These are phyloP conservation scores for Drosophila arizonae DNA, from an alignment of 1,140 invertebrate genomes.

Conservation along the genomic window DNA sequence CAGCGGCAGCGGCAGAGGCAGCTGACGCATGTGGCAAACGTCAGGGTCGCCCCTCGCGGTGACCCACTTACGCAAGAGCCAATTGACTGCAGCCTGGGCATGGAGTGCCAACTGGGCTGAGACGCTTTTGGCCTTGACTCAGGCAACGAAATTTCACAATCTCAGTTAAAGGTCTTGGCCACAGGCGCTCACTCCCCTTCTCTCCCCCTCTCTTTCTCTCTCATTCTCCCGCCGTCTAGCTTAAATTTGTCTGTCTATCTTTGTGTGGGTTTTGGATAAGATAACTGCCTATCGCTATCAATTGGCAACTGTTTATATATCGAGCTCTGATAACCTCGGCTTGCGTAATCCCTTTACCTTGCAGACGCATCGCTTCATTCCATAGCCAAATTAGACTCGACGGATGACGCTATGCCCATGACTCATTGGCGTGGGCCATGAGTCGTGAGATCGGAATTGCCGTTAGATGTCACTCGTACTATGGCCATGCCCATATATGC, in stretches of 20 bases:
- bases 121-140: constrained; percentile 40
- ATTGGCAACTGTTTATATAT: constrained; percentile 45
- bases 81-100: constrained; percentile 5
- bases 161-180: constrained; percentile 5
- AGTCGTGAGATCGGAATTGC: constrained; percentile 35
- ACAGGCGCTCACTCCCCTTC: neutral
- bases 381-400: constrained; percentile 33
- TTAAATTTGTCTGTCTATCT: constrained; percentile 8
- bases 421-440: constrained; percentile 43
- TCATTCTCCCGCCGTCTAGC: neutral
- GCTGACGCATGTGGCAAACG: constrained; percentile 37
- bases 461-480: constrained; percentile 40
- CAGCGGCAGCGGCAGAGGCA: neutral
- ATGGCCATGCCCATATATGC: constrained; percentile 11
- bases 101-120: constrained; percentile 12
- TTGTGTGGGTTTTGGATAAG: constrained; percentile 57
- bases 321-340: constrained; percentile 58
- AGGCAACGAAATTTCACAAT: constrained; percentile 4
- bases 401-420: constrained; percentile 52
- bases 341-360: constrained; percentile 53
- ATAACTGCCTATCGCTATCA: constrained; percentile 34
- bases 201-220: neutral
- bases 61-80: constrained; percentile 36
- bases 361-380: neutral
- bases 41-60: constrained; percentile 18